Conservation (phyloP, 2,888 invertebrate species). For the Cephus pulcher region DNA sequence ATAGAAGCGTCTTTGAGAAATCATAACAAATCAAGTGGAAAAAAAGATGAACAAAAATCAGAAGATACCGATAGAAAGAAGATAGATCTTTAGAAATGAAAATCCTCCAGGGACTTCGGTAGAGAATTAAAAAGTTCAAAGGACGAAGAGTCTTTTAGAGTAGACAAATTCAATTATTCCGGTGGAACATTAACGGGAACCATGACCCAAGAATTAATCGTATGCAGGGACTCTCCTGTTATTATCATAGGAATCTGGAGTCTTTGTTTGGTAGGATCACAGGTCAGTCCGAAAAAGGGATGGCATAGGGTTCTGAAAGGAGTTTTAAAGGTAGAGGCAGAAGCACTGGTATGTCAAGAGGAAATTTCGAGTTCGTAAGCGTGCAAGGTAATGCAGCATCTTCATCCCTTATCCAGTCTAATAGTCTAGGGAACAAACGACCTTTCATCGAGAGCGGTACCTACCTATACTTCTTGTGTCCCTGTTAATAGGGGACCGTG, state of each 20-base stretch:
- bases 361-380: neutral
- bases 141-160: neutral
- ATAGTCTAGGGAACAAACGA: slow-evolving; percentile 14
- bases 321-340: slow-evolving; percentile 3
- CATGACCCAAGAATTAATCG: slow-evolving; percentile 9
- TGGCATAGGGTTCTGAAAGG: slow-evolving; percentile 1
- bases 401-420: slow-evolving; percentile 1
- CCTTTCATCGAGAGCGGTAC: slow-evolving; percentile 18
- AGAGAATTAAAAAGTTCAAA: too few species aligned
- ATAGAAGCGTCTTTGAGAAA: neutral
- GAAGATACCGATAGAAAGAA: neutral
- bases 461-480: slow-evolving; percentile 3
- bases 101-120: too few species aligned
- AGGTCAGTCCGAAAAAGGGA: neutral
- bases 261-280: slow-evolving; percentile 6
- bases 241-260: slow-evolving; percentile 21
- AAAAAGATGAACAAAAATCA: neutral
- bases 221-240: slow-evolving; percentile 18
- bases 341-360: slow-evolving; percentile 1
- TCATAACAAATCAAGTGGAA: neutral
- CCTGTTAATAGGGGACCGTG: neutral
- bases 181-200: neutral
- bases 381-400: slow-evolving; percentile 14
- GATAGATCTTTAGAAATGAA: neutral
- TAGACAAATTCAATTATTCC: neutral